Evolutionary conservation across 2,113 vertebrate genomes (phyloP), one percentile per base, ranked within the genome.

Genomic region (Cricetomys ansorgei): DNA sequence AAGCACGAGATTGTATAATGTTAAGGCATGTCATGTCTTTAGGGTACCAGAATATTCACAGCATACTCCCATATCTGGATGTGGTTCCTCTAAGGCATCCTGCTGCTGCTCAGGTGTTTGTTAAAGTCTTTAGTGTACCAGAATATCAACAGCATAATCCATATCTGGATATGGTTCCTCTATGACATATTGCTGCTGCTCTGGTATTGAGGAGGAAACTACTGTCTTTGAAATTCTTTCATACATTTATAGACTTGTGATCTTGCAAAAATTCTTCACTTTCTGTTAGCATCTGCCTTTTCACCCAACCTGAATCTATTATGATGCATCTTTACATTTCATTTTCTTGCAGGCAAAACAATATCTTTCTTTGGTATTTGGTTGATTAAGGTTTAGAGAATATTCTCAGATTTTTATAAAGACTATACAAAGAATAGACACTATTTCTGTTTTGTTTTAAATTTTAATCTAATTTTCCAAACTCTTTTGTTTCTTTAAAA

Each of bases 131-230:
- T n/a, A n/a, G n/a, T n/a, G n/a, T n/a, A 80, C 16, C 31, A 81
- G 3, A 89, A 53, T 89, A 92, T 89, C 23, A 23, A n/a, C 17
- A 70, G 8, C 5, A 59, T 86, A 76, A 75, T 85, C 5, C 40
- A 45, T 93, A 53, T 17, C 12, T 83, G 77, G 53, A 12, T 23
- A 80, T 90, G 57, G 62, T 77, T 94, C 81, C 34, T 94, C 29
- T 70, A 55, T 55, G 31, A 7, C 16, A 59, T 92, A 69, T 65
- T 80, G 21, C 55, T 91, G 40, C 62, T 86, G 19, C 37, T 45
- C 67, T 95, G 81, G 57, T 84, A 79, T 81, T 65, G 75, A n/a
- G 10, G 65, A 90, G 23, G 29, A 89, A 92, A 76, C 29, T 70
- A 72, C 16, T 81, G 75, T 70, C 17, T 88, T 72, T 83, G 29